Base-by-base conservation (phyloP, 2,113 vertebrate genomes). In the Xenopus tropicalis region DNA sequence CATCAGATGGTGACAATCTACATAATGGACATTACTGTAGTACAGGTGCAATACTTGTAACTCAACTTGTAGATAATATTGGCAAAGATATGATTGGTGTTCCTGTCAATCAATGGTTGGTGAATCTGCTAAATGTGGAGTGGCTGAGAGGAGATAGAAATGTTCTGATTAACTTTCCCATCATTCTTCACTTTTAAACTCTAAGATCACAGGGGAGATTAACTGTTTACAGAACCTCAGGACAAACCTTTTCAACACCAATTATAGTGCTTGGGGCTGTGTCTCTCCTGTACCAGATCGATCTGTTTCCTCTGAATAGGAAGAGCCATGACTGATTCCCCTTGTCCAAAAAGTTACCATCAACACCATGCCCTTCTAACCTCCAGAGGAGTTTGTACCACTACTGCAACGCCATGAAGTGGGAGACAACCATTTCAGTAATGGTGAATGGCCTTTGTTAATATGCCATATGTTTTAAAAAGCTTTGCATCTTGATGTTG, bases 311-410 rank as follows among this genome's bases (percentile, higher is more conserved):
- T 51, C 70, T 65, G 19, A 72, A 72, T 65, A 57, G 62, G 25
- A 56, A 57, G 16, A 43, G 37, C 29, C 48, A 54, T 56, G 61
- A 72, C 61, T 23, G 48, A 72, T 57, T 56, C 22, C 29, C 57
- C 21, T 48, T 72, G 61, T 65, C 62, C 37, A 51, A 56, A 14
- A 29, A 19, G 57, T 65, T 65, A 56, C 61, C 48, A 65, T 72
- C 71, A 72, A 65, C 71, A 72, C 71, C 21, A 51, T 65, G 61
- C 20, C 61, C 62, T 72, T 65, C 17, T 72, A 72, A 72, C 71
- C 71, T 65, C 61, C 21, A 21, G 19, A 37, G 23, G 19, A 37
- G 46, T 24, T 37, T 37, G 24, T 13, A 37, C 21, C 23, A 25
- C 16, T 24, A 16, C 20, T 21, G 19, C 48, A 63, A 17, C 52